Base-by-base conservation (phyloP, 2,113 vertebrate species). In the Serranochromis macrocephalus region DNA sequence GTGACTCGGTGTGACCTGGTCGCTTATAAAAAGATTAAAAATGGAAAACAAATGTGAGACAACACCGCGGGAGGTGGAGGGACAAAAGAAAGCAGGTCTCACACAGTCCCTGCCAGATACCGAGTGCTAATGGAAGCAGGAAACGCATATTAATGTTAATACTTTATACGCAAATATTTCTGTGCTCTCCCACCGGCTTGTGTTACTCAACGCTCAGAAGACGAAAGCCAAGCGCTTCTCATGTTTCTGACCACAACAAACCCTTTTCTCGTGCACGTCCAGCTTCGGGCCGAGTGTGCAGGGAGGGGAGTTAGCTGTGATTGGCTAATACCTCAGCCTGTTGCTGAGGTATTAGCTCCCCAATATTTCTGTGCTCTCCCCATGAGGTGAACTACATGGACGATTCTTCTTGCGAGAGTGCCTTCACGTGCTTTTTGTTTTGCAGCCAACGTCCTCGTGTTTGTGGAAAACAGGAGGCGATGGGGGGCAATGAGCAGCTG, bases 91-190 rank as follows among this genome's bases (percentile, higher is more conserved):
- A 29, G n/a, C 36, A 82, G 81, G 54, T 82, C 80, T 68, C 55
- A 49, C 79, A 42, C 12, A 1, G 45, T 92, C 80, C 29, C 38
- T 45, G 81, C 57, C 51, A 88, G 92, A 96, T 93, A 95, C 86
- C 2, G 45, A 94, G 45, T 87, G 47, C 61, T 94, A 95, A 93
- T 94, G 90, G 88, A 94, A 95, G 87, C 87, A 95, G 80, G 80
- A 96, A 94, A 94, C 86, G 54, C 85, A 90, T 93, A 92, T 96
- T 94, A 84, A 93, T 96, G 94, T 96, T 93, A 94, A 95, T 91
- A 93, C 92, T 94, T 95, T 88, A 87, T 93, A 95, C 94, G 85
- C 94, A 96, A 94, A 96, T 95, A 90, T 87, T 95, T 95, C 87
- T 89, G 91, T 93, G 38, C 80, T 92, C 89, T 96, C 85, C 89